Percentiles rank a stretch among this genome's conserved stretches.
These are phyloP conservation scores for Fragum sueziense DNA, from an alignment of 2,888 invertebrate species.

Conservation along the genomic window DNA sequence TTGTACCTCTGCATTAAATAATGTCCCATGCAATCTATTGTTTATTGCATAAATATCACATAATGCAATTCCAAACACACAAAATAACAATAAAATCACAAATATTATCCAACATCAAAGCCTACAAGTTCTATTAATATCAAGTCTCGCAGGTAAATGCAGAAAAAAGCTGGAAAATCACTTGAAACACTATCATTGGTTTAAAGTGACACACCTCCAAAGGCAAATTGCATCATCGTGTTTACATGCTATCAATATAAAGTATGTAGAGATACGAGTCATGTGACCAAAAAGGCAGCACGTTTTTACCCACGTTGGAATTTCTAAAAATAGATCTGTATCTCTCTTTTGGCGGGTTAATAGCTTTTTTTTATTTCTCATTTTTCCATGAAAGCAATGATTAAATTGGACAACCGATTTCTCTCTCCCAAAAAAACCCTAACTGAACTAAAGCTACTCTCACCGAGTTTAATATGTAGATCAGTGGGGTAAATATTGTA, in stretches of 20 bases:
- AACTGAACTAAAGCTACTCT: no score
- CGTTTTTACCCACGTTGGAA: not conserved
- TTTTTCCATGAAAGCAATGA: no score
- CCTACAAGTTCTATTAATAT: not conserved
- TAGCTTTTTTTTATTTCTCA: no score
- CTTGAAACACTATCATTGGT: not conserved
- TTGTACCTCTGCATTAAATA: no score
- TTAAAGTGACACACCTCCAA: not conserved
- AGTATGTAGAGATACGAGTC: not conserved
- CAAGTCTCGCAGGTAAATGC: not conserved
- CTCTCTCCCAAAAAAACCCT: no score
- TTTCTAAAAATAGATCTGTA: not conserved
- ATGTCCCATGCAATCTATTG: no score
- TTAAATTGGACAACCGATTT: no score
- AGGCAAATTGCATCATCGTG: not conserved
- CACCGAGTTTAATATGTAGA: not conserved
- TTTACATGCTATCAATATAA: not conserved
- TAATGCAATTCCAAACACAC: not conserved
- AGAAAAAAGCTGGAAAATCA: not conserved
- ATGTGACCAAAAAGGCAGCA: not conserved
- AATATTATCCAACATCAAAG: not conserved
- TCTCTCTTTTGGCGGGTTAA: no score
- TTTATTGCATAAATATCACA: not conserved
- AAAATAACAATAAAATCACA: not conserved
- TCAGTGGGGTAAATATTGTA: not conserved